Base-by-base conservation (phyloP, 1,140 invertebrate species). In the Polyergus mexicanus region DNA sequence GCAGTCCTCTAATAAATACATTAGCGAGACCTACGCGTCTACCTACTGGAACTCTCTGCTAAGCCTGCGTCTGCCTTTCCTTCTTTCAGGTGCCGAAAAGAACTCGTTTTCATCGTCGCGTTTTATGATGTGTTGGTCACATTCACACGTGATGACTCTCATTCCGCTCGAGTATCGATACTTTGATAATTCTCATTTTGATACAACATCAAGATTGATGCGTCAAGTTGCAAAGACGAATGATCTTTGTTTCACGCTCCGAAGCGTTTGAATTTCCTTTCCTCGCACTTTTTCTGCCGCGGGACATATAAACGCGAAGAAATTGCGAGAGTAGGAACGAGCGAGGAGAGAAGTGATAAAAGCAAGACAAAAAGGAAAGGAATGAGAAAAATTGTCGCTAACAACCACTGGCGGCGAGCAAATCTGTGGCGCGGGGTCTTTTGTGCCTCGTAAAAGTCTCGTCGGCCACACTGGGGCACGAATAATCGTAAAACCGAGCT, bases 401-500 rank as follows among this genome's bases (percentile, higher is more conserved):
- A 92, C 85, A 90, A 92, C 91, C 89, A 89, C 85, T 87, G 91
- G 84, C 88, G 81, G 87, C 85, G 89, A 80, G 66, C 89, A 89
- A 91, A 91, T 91, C 90, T 89, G 89, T 87, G 85, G 75, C 91
- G 84, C 85, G 89, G 89, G 90, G 87, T 90, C 89, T 92, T 92
- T 91, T 91, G 92, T 91, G 89, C 89, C 89, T 91, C 89, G 88
- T 91, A 92, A 91, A 89, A 91, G 88, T 89, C 88, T 87, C 77
- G 71, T 75, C 92, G 92, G 91, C 90, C 90, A 92, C 91, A 89
- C 85, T 83, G 86, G 75, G 80, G 89, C 87, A 85, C 86, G 85
- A 92, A 92, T 92, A 92, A 91, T 91, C 89, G 90, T 92, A 91
- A 91, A 91, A 92, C 87, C 87, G 66, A 69, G 88, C 86, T 89